Base-by-base conservation (phyloP, 2,113 vertebrate species). In the Caracal caracal region DNA sequence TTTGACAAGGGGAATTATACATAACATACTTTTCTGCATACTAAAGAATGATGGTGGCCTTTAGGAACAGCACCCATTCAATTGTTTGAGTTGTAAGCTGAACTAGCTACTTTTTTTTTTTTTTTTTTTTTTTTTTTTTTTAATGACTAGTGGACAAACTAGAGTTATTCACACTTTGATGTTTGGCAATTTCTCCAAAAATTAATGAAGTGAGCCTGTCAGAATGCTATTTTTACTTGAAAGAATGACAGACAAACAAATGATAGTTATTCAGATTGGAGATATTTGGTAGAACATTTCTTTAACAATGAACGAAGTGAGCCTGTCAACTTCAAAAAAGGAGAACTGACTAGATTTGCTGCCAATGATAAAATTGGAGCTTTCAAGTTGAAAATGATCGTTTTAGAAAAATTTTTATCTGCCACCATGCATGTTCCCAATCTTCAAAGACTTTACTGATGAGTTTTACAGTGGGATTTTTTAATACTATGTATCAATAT, bases 241-340 rank as follows among this genome's bases (percentile, higher is more conserved):
- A 95, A 88, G 70, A 93, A 73, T 95, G 47, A 82, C 63, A 88
- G n/a, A 76, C 35, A 94, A 88, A 49, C 40, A 96, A 96, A 93
- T 86, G 47, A 82, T 17, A 73, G 24, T 49, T 82, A 93, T 89
- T 96, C 56, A 79, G 16, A 82, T 22, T 88, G 65, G 35, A 11
- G 22, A n/a, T 59, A 81, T 71, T 20, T 65, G n/a, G 7, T 92
- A 87, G 28, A 85, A 91, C 53, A 66, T 71, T 35, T 88, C 37
- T 51, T 51, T 22, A 81, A 63, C 35, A 76, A 78, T 35, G 51
- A 89, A 47, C 78, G 66, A 91, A 96, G 24, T 53, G 35, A 91
- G 61, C 3, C 37, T 82, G 71, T 49, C 82, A 88, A 81, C 33
- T 49, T 71, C 51, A 93, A 88, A 33, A 10, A 49, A 76, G 75